Evolutionary conservation across 2,113 vertebrate species (phyloP).

Genomic region (Cranoglanis bouderius): DNA sequence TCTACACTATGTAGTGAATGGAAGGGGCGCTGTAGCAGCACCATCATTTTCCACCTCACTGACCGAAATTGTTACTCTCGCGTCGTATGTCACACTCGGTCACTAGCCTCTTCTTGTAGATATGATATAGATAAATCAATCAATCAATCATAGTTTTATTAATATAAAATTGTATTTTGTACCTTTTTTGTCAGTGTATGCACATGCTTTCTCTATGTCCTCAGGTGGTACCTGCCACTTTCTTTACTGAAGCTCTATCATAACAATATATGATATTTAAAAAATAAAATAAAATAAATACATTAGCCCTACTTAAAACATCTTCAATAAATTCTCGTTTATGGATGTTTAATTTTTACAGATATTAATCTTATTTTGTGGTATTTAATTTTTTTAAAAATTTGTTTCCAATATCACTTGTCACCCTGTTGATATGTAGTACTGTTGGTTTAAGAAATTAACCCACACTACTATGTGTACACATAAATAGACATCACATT

Average conservation of each 20-base stretch:
- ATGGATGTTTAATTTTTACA: neutral
- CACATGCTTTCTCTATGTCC: too few species aligned
- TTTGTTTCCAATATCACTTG: neutral
- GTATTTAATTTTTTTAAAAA: neutral
- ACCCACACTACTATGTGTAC: neutral
- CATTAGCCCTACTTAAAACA: neutral
- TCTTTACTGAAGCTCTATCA: too few species aligned
- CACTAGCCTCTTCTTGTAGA: neutral
- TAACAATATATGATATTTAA: too few species aligned
- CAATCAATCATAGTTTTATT: too few species aligned
- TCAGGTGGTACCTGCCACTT: too few species aligned
- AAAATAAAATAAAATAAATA: neutral
- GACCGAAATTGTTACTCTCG: neutral
- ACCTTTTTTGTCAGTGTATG: neutral
- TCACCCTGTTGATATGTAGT: neutral
- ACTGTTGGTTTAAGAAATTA: neutral
- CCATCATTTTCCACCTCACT: neutral
- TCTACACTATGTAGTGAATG: neutral
- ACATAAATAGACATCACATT: neutral
- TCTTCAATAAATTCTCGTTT: neutral
- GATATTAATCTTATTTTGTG: neutral
- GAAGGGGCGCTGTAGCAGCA: neutral
- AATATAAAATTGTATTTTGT: neutral
- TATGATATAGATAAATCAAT: too few species aligned
- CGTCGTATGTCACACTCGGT: neutral